These are phyloP conservation scores for Scaptomyza parva DNA, from an alignment of 2,888 invertebrate genomes.

Conservation along the genomic window DNA sequence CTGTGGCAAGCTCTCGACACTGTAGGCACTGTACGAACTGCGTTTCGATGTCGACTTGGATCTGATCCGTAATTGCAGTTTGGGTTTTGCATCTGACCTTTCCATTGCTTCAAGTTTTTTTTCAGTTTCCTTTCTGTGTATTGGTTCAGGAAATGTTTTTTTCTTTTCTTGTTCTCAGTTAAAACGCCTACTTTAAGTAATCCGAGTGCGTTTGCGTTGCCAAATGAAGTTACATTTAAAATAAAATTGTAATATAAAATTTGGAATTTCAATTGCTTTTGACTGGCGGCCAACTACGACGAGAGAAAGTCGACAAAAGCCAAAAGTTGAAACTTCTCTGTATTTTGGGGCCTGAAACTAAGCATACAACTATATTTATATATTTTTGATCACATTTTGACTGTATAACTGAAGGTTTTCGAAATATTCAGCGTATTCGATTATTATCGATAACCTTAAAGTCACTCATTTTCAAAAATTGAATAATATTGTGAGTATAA, in stretches of 20 bases:
- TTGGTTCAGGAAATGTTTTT: background rate
- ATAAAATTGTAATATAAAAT: conserved; percentile 25
- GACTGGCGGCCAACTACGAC: conserved; percentile 52
- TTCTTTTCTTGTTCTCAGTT: background rate
- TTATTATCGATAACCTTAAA: background rate
- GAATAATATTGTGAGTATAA: too few relatives aligned
- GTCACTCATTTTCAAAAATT: too few relatives aligned
- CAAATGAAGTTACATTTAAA: too few relatives aligned
- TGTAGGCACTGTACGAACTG: conserved; percentile 9
- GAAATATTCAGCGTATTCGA: too few relatives aligned
- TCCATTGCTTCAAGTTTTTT: conserved; percentile 2
- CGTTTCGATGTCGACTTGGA: conserved; percentile 22
- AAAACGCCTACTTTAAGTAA: conserved; percentile 30
- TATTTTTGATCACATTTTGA: too few relatives aligned
- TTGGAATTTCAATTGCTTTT: conserved; percentile 55
- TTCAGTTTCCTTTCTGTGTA: background rate
- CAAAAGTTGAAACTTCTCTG: too few relatives aligned
- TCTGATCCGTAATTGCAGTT: background rate
- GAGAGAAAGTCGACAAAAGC: too few relatives aligned
- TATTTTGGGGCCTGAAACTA: too few relatives aligned
- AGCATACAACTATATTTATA: too few relatives aligned
- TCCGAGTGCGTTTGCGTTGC: background rate
- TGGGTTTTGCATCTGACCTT: conserved; percentile 15
- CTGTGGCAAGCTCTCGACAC: conserved; percentile 8
- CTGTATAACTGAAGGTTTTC: too few relatives aligned